These are phyloP conservation scores for Torymus aiolomorphi DNA, from an alignment of 2,888 invertebrate species.

Conservation along the genomic window DNA sequence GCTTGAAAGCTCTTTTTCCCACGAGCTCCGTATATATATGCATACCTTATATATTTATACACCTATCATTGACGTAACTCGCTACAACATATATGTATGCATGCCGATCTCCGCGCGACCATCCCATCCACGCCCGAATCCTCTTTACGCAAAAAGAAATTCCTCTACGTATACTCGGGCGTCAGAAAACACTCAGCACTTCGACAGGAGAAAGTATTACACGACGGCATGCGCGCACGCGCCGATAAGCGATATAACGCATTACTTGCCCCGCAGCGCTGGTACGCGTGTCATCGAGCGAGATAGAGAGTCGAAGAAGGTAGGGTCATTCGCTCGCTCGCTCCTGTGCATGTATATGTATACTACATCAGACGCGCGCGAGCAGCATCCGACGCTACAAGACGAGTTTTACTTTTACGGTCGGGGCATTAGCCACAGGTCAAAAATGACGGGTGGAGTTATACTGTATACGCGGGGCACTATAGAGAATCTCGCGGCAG, in stretches of 20 bases:
- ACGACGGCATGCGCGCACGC: too few relatives aligned
- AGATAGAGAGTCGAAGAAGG: too few relatives aligned
- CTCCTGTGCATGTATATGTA: too few relatives aligned
- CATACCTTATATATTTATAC: background rate
- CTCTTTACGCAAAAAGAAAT: slow-evolving; percentile 14
- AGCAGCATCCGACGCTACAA: too few relatives aligned
- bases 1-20: slow-evolving; percentile 45
- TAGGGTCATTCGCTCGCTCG: too few relatives aligned
- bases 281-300: too few relatives aligned
- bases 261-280: too few relatives aligned
- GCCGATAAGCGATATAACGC: too few relatives aligned
- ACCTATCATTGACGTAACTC: slow-evolving; percentile 19
- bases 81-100: background rate
- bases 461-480: background rate
- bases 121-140: background rate
- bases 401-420: too few relatives aligned
- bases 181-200: slow-evolving; percentile 16
- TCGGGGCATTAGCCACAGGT: too few relatives aligned
- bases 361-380: too few relatives aligned
- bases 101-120: background rate
- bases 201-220: slow-evolving; percentile 43
- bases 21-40: slow-evolving; percentile 8
- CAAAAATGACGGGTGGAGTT: too few relatives aligned
- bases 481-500: background rate
- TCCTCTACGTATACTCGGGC: background rate